These are phyloP conservation scores for Holocentrus rufus DNA, from an alignment of 2,797 vertebrate species.

Conservation along the genomic window DNA sequence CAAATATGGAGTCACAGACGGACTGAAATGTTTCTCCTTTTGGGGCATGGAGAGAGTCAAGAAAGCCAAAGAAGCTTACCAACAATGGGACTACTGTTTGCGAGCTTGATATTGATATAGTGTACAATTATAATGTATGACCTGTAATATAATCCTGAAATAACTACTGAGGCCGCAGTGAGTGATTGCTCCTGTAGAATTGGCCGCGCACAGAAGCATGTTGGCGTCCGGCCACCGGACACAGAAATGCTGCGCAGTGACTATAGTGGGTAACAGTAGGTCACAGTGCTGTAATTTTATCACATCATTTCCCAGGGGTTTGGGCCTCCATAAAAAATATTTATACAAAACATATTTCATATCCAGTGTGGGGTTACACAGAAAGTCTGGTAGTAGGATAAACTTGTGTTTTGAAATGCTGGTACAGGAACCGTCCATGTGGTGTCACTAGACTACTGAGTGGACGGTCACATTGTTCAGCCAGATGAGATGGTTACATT, in stretches of 20 bases:
- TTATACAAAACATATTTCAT: neutral
- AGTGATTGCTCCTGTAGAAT: conserved; percentile 29
- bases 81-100: neutral
- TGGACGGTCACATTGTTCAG: neutral
- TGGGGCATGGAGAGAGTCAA: conserved; percentile 7
- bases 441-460: conserved; percentile 62
- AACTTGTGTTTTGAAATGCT: conserved; percentile 9
- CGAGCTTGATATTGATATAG: conserved; percentile 16
- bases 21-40: neutral
- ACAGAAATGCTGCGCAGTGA: conserved; percentile 3
- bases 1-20: conserved; percentile 28
- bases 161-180: conserved; percentile 34
- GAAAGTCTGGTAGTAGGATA: neutral
- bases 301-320: conserved; percentile 1
- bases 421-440: conserved; percentile 50
- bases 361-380: neutral
- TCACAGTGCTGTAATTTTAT: neutral
- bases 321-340: neutral
- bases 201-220: neutral
- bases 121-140: neutral
- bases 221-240: conserved; percentile 37
- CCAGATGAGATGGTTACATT: conserved; percentile 6
- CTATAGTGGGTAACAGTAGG: conserved; percentile 3
- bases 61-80: conserved; percentile 1
- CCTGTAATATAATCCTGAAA: conserved; percentile 42